These are phyloP conservation scores for Agapornis canus DNA, from an alignment of 2,797 vertebrate genomes.

Conservation along the genomic window DNA sequence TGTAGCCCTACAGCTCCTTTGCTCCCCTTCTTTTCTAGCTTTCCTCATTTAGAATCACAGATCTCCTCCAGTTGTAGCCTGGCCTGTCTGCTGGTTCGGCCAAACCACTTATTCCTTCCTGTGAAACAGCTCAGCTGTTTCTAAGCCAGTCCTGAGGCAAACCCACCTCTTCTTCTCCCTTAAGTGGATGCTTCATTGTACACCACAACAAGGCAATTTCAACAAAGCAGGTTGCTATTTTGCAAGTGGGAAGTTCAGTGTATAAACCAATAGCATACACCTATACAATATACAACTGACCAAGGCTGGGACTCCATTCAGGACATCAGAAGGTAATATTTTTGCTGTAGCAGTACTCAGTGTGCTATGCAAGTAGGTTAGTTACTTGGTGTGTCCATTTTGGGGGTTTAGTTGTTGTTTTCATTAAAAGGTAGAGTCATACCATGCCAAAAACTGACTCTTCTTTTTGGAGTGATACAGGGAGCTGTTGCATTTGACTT, in stretches of 20 bases:
- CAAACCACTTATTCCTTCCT: not conserved
- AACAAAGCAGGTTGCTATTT: not conserved
- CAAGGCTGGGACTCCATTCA: not conserved
- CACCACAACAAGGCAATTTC: not conserved
- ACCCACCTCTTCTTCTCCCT: not conserved
- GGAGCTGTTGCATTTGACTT: not conserved
- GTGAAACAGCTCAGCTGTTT: not conserved
- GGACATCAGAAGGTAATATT: not conserved
- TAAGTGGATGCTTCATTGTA: not conserved
- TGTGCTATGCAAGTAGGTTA: not conserved
- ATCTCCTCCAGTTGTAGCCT: not conserved
- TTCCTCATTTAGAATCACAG: not conserved
- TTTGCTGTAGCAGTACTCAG: not conserved
- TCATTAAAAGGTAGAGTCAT: not conserved
- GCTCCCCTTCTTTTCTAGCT: not conserved
- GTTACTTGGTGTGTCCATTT: not conserved
- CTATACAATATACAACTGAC: not conserved
- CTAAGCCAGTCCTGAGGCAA: not conserved
- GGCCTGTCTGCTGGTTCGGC: not conserved
- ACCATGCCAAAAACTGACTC: not conserved
- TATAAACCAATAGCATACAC: not conserved
- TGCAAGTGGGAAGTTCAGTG: not conserved
- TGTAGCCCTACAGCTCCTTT: not conserved
- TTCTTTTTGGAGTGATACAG: not conserved
- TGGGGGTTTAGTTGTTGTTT: not conserved